Conservation (phyloP, 1,140 invertebrate species). For the Orchesella cincta region DNA sequence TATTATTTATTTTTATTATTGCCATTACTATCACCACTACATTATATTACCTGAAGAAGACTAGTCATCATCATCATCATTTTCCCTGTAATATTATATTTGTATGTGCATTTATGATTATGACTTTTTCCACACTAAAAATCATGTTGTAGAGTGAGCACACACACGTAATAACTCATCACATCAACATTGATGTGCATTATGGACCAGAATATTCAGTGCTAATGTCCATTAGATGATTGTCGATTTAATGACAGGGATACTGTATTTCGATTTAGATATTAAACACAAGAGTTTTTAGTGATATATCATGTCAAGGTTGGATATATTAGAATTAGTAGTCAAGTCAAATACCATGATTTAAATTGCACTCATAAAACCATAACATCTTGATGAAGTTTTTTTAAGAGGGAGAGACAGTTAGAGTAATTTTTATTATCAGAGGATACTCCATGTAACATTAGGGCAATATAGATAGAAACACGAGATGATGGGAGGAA, state of each 20-base stretch:
- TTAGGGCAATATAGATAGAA: neutral
- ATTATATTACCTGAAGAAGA: too few species aligned
- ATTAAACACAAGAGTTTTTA: too few species aligned
- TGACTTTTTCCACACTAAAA: neutral
- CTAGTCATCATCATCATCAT: neutral
- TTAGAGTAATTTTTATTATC: slow-evolving; percentile 10
- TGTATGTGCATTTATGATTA: neutral
- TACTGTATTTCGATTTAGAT: neutral
- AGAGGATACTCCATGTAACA: neutral
- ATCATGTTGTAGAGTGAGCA: too few species aligned
- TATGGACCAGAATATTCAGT: too few species aligned
- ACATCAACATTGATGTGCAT: too few species aligned
- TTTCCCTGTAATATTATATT: neutral
- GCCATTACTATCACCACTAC: too few species aligned
- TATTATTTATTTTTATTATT: too few species aligned
- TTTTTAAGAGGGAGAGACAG: neutral
- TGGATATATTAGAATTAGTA: neutral
- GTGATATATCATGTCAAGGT: slow-evolving; percentile 7
- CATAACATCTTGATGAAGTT: slow-evolving; percentile 2
- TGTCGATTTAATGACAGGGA: slow-evolving; percentile 1
- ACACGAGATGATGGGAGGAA: neutral
- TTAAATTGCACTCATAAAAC: neutral
- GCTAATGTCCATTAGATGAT: slow-evolving; percentile 17
- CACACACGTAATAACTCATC: too few species aligned
- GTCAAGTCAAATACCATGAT: neutral